A percentile compares a stretch with the other conserved stretches of the same genome.
These are phyloP conservation scores for Phalangium opilio DNA, from an alignment of 2,888 invertebrate genomes.

Conservation along the genomic window DNA sequence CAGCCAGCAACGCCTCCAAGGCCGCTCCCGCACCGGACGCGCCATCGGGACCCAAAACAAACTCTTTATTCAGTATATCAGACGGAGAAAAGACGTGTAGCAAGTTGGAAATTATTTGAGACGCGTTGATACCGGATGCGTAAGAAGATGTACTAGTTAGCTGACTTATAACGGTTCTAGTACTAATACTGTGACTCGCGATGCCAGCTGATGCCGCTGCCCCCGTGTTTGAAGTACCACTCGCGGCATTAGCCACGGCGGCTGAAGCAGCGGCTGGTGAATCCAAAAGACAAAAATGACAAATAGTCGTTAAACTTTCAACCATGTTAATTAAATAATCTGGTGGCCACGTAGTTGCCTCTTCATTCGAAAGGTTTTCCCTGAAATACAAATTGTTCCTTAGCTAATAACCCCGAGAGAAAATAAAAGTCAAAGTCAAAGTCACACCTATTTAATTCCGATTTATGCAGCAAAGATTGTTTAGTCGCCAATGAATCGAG, in stretches of 20 bases:
- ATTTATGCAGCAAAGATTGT: too few relatives aligned
- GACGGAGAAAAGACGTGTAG: conserved; percentile 62
- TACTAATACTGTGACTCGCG: too few relatives aligned
- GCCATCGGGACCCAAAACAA: conserved; percentile 9
- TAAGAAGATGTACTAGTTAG: conserved; percentile 15
- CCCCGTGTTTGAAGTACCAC: conserved; percentile 4
- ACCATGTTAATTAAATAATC: conserved; percentile 63
- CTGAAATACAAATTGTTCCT: background rate
- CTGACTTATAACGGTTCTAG: conserved; percentile 1
- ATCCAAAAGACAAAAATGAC: conserved; percentile 64
- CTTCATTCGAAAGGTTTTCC: conserved; percentile 5
- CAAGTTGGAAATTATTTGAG: conserved; percentile 59
- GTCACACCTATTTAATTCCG: too few relatives aligned
- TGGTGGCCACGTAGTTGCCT: conserved; percentile 36
- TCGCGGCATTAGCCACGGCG: conserved; percentile 25
- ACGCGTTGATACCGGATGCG: conserved; percentile 25
- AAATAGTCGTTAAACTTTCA: conserved; percentile 58
- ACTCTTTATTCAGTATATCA: conserved; percentile 14
- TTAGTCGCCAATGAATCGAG: conserved; percentile 39
- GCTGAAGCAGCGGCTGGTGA: conserved; percentile 25
- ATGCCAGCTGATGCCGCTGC: conserved; percentile 1
- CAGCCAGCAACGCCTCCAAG: conserved; percentile 38
- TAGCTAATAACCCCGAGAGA: background rate
- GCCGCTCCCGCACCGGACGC: conserved; percentile 21
- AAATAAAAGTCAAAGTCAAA: too few relatives aligned